Base-by-base conservation (phyloP, 2,888 invertebrate species). In the Trissoscelio sp. region DNA sequence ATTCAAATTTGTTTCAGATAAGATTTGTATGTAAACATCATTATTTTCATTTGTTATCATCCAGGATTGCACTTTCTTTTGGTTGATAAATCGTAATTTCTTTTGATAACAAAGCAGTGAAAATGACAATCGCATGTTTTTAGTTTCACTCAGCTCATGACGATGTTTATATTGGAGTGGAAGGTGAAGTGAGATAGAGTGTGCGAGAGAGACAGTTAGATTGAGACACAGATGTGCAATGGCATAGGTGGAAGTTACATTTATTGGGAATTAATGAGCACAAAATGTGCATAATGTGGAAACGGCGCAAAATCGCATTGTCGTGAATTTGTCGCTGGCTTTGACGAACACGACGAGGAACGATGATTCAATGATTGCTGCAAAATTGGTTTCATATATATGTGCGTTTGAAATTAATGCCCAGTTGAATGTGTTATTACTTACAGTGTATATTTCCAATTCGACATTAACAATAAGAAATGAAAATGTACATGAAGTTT, bases 391-490 rank as follows among this genome's bases (percentile, higher is more conserved):
- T 58, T 46, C 28, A 24, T 31, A 11, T 62, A 39, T 73, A 53
- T 58, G 53, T 57, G 62, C 53, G 24, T 20, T 53, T 72, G 53
- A 62, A 73, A 73, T 62, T 39, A 55, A 16, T 53, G 73, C 18
- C 42, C 16, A 34, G 51, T 20, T 60, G 48, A 51, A 51, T 58
- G 70, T 46, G 34, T 69, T 57, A 44, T 67, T 53, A 53, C 42
- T 5, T n/a, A 39, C 16, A 16, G 42, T 67, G 42, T 55, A 53
- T 66, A 66, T 66, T 66, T 66, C 53, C 39, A 53, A 67, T 28
- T 48, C 22, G 37, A 64, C 64, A n/a, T 64, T 11, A 4, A 16
- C 55, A 16, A n/a, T n/a, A n/a, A n/a, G n/a, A n/a, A n/a, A n/a
- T n/a, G n/a, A n/a, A n/a, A n/a, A n/a, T n/a, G n/a, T n/a, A n/a